Evolutionary conservation across 2,797 vertebrate genomes (phyloP).

Genomic region (Phoebastria nigripes): DNA sequence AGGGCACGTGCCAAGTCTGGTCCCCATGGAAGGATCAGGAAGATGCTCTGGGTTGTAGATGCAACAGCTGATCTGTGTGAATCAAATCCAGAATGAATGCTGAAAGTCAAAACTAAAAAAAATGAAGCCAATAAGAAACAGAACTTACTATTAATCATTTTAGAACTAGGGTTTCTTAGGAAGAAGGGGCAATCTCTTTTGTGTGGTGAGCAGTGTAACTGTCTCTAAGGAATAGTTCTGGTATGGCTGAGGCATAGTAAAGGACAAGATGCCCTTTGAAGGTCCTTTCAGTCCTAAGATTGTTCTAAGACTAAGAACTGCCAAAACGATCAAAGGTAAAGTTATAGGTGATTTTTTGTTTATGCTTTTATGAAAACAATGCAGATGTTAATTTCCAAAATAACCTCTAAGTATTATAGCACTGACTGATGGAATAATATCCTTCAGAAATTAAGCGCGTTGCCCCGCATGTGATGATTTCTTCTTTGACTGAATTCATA

Average conservation of each 20-base stretch:
- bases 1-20: neutral
- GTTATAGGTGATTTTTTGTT: neutral
- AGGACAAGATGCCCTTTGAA: accelerated
- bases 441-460: neutral
- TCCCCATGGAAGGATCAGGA: neutral
- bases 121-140: neutral
- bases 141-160: neutral
- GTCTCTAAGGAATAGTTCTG: neutral
- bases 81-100: neutral
- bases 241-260: neutral
- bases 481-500: neutral
- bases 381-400: neutral
- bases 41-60: neutral
- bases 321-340: neutral
- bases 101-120: neutral
- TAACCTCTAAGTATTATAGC: neutral
- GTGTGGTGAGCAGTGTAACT: neutral
- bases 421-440: neutral
- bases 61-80: neutral
- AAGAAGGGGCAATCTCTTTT: neutral
- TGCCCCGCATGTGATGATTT: neutral
- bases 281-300: neutral
- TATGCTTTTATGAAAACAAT: neutral
- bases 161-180: neutral
- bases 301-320: neutral